Base-by-base conservation (phyloP, 2,113 vertebrate species). In the Corythoichthys haematopterus region DNA sequence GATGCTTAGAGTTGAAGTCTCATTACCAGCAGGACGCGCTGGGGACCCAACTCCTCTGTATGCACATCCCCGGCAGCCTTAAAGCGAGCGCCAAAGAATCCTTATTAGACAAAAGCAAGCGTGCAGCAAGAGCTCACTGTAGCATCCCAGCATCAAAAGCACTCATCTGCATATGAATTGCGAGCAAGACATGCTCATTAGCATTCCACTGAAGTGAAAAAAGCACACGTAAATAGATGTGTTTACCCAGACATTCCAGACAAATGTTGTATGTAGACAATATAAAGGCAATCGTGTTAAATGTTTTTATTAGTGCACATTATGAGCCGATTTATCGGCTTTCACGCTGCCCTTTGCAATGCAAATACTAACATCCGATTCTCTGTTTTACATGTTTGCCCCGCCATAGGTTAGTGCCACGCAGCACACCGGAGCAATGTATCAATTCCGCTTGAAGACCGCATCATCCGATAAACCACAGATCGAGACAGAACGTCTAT, bases 131-230 rank as follows among this genome's bases (percentile, higher is more conserved):
- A 67, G 65, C 52, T 38, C 71, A 70, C 69, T 68, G 70, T 53
- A 68, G 75, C 69, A 77, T 72, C 55, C 20, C 13, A 68, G 28
- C 68, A 69, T 80, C 81, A 74, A 66, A 82, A 80, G 79, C 80
- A 72, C 16, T 40, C 71, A 76, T 88, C 83, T 85, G 69, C 81
- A 80, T 84, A 79, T 83, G 79, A 86, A 80, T 82, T 64, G 71
- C 47, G 67, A 63, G 50, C 66, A 60, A 78, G 65, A 71, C 71
- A 68, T 10, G 37, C 64, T 66, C 46, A 83, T 83, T 84, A 83
- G 70, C 78, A 85, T 81, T 77, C 77, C 78, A 76, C 77, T 66
- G 61, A 79, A 73, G 78, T 69, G 33, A 52, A 76, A 52, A 76
- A 78, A 78, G 77, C 68, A 72, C 66, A 70, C 67, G 70, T 75